Base-by-base conservation (phyloP, 1,140 invertebrate genomes). In the Varroa destructor region DNA sequence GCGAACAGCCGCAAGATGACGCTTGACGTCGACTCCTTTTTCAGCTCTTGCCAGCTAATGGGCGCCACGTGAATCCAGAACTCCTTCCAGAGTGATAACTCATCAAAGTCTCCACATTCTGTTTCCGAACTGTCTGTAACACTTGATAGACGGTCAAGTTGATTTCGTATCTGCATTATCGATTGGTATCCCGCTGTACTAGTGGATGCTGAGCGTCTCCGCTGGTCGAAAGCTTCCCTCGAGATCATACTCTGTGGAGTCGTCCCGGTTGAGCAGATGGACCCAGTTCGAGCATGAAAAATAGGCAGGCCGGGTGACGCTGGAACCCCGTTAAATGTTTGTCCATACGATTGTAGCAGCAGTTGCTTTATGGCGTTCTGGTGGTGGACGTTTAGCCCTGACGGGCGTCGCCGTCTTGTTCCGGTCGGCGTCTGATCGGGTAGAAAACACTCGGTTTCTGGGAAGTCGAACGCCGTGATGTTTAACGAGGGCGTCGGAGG, bases 181-280 rank as follows among this genome's bases (percentile, higher is more conserved):
- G 57, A 58, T 12, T 36, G 57, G 12, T 58, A 42, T 3, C 57
- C 40, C 6, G 57, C 40, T 51, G 46, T 8, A 5, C 46, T 8
- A 8, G 4, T 8, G 12, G 57, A 58, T 37, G 40, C 12, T 42
- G 57, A 58, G 3, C 57, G 3, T 42, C 25, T 3, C 40, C 57
- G 25, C 57, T 58, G 57, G 3, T 51, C 46, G 25, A 58, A 12
- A 42, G 12, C 25, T 12, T 58, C 57, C 57, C 12, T 36, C 57
- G 57, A 58, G 57, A 58, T 58, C 57, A 58, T 58, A 58, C 57
- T 58, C 6, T 58, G 25, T 12, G 57, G 57, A 12, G 12, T 58
- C 12, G 6, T 6, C 3, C 3, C 57, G 3, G 46, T 51, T 6
- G 40, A 58, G 25, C 25, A 58, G 12, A 58, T 12, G 57, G 57